phyloP scores from a whole-genome alignment of 2,888 invertebrate species.

The Chloroclysta siterata region DNA sequence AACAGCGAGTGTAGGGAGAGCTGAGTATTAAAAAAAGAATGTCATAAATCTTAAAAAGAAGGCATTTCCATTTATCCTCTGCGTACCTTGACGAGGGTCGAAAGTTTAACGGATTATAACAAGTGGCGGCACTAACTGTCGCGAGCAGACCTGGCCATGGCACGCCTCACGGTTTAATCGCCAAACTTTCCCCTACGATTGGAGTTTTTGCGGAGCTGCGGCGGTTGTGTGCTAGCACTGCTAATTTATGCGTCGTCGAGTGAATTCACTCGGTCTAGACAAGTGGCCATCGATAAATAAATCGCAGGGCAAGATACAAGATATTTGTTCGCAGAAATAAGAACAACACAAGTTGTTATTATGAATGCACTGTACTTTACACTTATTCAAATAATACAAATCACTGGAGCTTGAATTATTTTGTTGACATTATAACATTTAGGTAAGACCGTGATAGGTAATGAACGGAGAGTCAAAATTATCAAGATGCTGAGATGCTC shows the following conservation, averaged over 20 bases:
- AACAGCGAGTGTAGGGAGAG: constrained; percentile 47
- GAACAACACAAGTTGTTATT: too few relatives aligned
- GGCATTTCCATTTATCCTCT: constrained; percentile 77
- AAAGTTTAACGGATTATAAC: constrained; percentile 83
- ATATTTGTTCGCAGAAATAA: too few relatives aligned
- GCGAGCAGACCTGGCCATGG: constrained; percentile 78
- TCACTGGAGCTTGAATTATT: neutral
- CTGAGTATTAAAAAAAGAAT: constrained; percentile 47
- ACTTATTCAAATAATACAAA: too few relatives aligned
- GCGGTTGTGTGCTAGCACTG: constrained; percentile 65
- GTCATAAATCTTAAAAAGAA: constrained; percentile 70
- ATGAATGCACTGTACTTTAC: too few relatives aligned
- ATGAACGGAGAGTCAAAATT: too few relatives aligned
- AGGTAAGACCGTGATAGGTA: too few relatives aligned
- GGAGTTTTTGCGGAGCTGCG: constrained; percentile 81
- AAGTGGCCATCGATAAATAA: constrained; percentile 46
- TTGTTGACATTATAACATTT: too few relatives aligned
- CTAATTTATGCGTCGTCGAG: constrained; percentile 79
- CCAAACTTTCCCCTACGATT: constrained; percentile 82
- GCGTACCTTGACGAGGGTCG: constrained; percentile 82
- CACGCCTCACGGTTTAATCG: constrained; percentile 83
- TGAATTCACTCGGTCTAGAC: constrained; percentile 53
- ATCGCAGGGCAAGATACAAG: neutral
- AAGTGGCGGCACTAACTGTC: constrained; percentile 84
- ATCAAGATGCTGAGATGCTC: too few relatives aligned